Conservation (phyloP, 2,888 invertebrate genomes). For the Scaptomyza reducta region DNA sequence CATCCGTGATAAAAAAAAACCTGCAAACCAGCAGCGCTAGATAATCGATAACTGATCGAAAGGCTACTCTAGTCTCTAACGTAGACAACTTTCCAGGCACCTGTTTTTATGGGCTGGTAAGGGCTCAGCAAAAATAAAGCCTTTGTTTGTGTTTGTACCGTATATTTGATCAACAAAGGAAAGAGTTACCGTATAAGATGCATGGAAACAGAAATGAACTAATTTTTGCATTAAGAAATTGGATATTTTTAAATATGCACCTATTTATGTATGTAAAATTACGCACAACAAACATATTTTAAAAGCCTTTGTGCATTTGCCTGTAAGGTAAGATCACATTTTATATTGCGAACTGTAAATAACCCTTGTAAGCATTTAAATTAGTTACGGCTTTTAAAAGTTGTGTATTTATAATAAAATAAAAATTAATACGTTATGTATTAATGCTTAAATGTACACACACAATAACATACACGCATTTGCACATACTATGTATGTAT, state of each 20-base stretch:
- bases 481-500: background rate
- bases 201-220: conserved; percentile 1
- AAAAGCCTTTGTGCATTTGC: background rate
- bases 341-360: background rate
- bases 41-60: background rate
- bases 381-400: background rate
- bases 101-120: background rate
- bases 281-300: background rate
- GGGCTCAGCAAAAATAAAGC: background rate
- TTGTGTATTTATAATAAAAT: background rate
- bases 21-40: background rate
- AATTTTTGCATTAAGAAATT: conserved; percentile 1
- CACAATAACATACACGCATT: background rate
- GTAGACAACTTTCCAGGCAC: background rate
- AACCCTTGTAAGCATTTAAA: background rate
- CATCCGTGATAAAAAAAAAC: background rate
- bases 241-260: background rate
- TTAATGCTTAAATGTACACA: conserved; percentile 14
- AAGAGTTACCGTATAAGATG: background rate
- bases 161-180: background rate
- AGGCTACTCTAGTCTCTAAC: background rate
- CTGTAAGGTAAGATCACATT: background rate
- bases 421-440: conserved; percentile 12
- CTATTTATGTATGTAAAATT: background rate
- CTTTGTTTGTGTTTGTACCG: conserved; percentile 3